These are phyloP conservation scores for Equus przewalskii DNA, from an alignment of 2,113 vertebrate genomes.

Conservation along the genomic window DNA sequence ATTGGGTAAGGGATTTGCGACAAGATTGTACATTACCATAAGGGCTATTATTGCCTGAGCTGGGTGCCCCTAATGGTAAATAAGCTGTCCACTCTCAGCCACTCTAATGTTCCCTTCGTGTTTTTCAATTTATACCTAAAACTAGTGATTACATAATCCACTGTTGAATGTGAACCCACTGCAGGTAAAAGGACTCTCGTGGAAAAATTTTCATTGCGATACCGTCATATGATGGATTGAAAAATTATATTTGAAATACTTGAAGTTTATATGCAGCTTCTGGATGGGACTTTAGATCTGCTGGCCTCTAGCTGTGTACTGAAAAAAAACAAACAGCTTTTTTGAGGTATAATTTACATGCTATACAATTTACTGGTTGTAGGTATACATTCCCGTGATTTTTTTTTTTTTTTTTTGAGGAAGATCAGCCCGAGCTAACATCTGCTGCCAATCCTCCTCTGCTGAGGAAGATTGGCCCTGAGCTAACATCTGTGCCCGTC, in stretches of 20 bases:
- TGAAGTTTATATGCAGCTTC: neutral
- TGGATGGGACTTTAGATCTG: neutral
- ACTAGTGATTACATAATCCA: neutral
- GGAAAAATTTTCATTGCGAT: neutral
- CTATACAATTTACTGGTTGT: neutral
- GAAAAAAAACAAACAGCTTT: neutral
- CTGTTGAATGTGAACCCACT: neutral
- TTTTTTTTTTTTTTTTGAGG: neutral
- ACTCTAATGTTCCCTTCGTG: neutral
- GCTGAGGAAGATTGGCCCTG: no score
- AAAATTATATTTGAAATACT: conserved; percentile 14
- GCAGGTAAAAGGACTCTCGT: neutral
- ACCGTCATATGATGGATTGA: neutral
- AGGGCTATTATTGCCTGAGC: neutral
- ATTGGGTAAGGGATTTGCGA: neutral
- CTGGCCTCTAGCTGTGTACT: neutral
- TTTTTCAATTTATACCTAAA: neutral
- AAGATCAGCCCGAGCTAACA: no score
- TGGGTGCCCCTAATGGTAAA: neutral
- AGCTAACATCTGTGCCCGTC: no score
- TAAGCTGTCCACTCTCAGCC: neutral
- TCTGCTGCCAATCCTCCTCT: no score
- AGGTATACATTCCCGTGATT: neutral
- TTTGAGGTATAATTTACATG: neutral
- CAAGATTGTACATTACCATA: fast-evolving